Base-by-base conservation (phyloP, 2,888 invertebrate species). In the Gari tellinella region DNA sequence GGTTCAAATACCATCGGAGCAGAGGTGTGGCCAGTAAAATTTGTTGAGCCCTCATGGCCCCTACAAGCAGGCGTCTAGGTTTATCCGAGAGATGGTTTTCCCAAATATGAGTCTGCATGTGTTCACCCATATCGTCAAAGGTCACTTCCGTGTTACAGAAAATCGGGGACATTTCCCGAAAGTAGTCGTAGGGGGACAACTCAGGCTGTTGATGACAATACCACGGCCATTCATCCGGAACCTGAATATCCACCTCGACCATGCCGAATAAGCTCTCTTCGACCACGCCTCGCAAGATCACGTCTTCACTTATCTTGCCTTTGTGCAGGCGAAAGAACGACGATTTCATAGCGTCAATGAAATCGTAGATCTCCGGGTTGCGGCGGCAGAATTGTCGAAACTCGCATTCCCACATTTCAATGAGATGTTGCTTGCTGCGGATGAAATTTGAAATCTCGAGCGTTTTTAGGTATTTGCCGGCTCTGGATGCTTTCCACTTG, bases 121-220 rank as follows among this genome's bases (percentile, higher is more conserved):
- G 43, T 14, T 43, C 7, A 19, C 43, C n/a, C 31, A 31, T 31
- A 10, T 31, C 31, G 10, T 31, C 51, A 14, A 23, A 51, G 8
- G 21, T 23, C 23, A 51, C 51, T 8, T 23, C 23, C n/a, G 51
- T 51, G 26, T 23, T 37, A 37, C 53, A 53, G 21, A 53, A 53
- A 15, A 46, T 37, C 19, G 25, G 53, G 7, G n/a, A 53, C 53
- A 53, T 53, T 53, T 53, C 53, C 21, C 38, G 26, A 37, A 53
- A 53, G 4, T 31, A 31, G 31, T 31, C 31, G 31, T 31, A 31
- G 31, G 31, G 31, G 8, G 31, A 31, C 8, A 31, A 31, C 31
- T 4, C 31, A 31, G 31, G 31, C 5, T 31, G 31, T n/a, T 51
- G 51, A 23, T 23, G 25, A 26, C 7, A 51, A 25, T 19, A 23